These are phyloP conservation scores for Prionace glauca DNA, from an alignment of 2,797 vertebrate genomes.

Conservation along the genomic window DNA sequence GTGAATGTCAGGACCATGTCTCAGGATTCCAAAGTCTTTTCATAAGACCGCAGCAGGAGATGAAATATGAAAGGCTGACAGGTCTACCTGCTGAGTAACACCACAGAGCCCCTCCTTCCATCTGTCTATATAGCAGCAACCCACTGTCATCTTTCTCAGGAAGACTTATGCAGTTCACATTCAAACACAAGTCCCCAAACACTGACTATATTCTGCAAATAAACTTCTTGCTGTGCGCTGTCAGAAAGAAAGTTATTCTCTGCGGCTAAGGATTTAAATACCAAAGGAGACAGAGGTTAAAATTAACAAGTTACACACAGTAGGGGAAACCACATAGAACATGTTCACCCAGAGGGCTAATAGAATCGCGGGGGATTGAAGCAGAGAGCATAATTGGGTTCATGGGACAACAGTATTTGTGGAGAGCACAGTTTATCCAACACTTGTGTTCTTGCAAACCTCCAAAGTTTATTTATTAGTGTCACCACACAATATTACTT, in stretches of 20 bases:
- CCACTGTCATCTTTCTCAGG: not conserved
- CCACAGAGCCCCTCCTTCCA: not conserved
- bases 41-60: not conserved
- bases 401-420: not conserved
- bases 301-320: slow-evolving; percentile 10
- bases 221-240: not conserved
- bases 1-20: not conserved
- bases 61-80: not conserved
- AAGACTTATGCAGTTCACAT: not conserved
- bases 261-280: not conserved
- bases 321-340: not conserved
- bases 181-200: not conserved
- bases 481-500: too few relatives aligned
- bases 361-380: not conserved
- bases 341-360: not conserved
- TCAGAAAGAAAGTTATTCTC: not conserved
- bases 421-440: not conserved
- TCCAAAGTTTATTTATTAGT: too few relatives aligned
- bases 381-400: not conserved
- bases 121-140: not conserved
- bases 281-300: not conserved
- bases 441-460: not conserved
- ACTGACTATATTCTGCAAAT: not conserved
- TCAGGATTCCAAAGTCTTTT: not conserved
- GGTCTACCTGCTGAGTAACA: not conserved